Evolutionary conservation across 2,888 invertebrate genomes (phyloP).

Genomic region (Ichneumoninae sp.): DNA sequence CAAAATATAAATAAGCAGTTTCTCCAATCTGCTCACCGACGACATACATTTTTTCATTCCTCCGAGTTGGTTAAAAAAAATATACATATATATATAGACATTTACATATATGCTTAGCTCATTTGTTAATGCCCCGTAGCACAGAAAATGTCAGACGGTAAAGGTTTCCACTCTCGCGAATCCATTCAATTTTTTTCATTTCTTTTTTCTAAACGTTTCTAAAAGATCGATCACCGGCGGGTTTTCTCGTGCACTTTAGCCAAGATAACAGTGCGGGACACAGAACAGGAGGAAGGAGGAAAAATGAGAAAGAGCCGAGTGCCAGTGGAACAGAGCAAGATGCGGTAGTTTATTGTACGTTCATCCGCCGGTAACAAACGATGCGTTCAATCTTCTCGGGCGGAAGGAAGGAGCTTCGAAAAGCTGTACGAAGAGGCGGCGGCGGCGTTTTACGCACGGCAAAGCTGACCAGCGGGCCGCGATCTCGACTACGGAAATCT

Average conservation of each 20-base stretch:
- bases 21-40: not conserved
- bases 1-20: not conserved
- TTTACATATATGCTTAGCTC: conserved; percentile 13
- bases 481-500: not conserved
- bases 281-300: conserved; percentile 24
- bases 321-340: conserved; percentile 37
- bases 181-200: conserved; percentile 18
- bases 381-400: conserved; percentile 49
- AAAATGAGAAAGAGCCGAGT: conserved; percentile 25
- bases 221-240: conserved; percentile 52
- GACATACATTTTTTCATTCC: not conserved
- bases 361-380: conserved; percentile 56
- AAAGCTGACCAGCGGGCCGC: conserved; percentile 4
- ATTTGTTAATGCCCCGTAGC: conserved; percentile 11
- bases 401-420: conserved; percentile 34
- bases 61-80: not conserved
- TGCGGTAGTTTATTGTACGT: conserved; percentile 55
- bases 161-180: conserved; percentile 31
- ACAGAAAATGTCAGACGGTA: conserved; percentile 25
- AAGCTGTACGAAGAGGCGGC: conserved; percentile 18
- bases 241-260: conserved; percentile 11
- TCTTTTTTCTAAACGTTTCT: conserved; percentile 34
- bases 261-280: conserved; percentile 25
- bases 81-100: not conserved
- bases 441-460: conserved; percentile 8